Evolutionary conservation across 1,140 invertebrate genomes (phyloP), one percentile per base, ranked within the genome.

Genomic region (Marisa cornuarietis): DNA sequence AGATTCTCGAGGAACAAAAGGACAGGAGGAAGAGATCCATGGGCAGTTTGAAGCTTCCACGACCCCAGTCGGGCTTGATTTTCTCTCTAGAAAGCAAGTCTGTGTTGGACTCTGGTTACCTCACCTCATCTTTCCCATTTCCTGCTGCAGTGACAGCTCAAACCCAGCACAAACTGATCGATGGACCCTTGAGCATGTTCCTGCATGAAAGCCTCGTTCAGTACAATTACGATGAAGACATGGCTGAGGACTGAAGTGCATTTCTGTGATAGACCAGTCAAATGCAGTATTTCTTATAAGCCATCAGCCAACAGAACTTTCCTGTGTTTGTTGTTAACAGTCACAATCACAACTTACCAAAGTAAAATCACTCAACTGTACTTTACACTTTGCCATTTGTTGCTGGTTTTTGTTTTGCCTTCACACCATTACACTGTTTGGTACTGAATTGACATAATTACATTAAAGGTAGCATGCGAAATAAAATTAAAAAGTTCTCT

Each of bases 91-190:
- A 83, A 51, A 75, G 77, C 51, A 54, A 82, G 2, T 81, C 85
- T 49, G 80, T 87, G 49, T 82, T 89, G n/a, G 85, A 87, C n/a
- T 82, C 83, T 26, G 85, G 82, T 54, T 84, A 87, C 24, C 79
- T 91, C 49, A 90, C 90, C 8, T 91, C 90, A 9, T 90, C 90
- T 10, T 91, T 91, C 77, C 90, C 90, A 18, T 91, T 90, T 79
- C 83, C 86, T 5, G 84, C 89, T 3, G 85, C 78, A 8, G 78
- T 83, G 9, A 76, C 85, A 42, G 69, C 74, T 22, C 81, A 82
- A 31, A 82, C 83, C 42, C 81, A 87, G 63, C 83, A 87, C 20
- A 79, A 79, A 31, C 78, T 86, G 18, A 79, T 87, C 22, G 85
- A 81, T 54, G 86, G 84, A 49, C 87, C 87, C 1, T 78, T 89